Conservation (phyloP, 2,888 invertebrate genomes). For the Oxyscelio sp. region DNA sequence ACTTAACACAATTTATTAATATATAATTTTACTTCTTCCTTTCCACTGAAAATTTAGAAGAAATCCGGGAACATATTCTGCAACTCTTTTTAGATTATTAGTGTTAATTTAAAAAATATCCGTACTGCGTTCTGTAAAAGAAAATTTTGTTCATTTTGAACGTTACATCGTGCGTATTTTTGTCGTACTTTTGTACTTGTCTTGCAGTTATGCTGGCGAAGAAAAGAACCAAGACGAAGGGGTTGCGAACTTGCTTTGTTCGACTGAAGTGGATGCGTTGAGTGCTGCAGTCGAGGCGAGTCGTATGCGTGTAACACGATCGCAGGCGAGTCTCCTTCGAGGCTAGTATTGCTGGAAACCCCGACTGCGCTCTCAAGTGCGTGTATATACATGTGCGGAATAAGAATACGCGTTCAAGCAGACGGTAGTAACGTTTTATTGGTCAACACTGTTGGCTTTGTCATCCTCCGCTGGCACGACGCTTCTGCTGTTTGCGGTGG, state of each 20-base stretch:
- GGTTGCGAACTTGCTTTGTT: slow-evolving; percentile 74
- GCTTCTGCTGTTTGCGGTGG: slow-evolving; percentile 69
- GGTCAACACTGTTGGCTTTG: slow-evolving; percentile 86
- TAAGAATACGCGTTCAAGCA: slow-evolving; percentile 81
- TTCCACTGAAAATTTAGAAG: no score
- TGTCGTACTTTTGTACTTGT: slow-evolving; percentile 61
- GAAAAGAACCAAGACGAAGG: slow-evolving; percentile 68
- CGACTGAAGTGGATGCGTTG: slow-evolving; percentile 72
- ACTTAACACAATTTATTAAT: no score
- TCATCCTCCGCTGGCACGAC: slow-evolving; percentile 76
- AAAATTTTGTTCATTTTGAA: slow-evolving; percentile 48
- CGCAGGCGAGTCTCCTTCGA: slow-evolving; percentile 42
- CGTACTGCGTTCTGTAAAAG: no score
- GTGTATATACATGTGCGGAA: slow-evolving; percentile 73
- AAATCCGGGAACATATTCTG: no score
- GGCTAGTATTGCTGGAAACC: slow-evolving; percentile 50
- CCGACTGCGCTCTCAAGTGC: slow-evolving; percentile 56
- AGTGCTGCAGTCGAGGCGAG: slow-evolving; percentile 60
- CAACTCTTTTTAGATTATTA: no score
- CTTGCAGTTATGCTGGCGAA: slow-evolving; percentile 57
- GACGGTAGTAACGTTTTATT: slow-evolving; percentile 86
- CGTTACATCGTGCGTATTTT: slow-evolving; percentile 16
- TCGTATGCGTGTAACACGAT: slow-evolving; percentile 66
- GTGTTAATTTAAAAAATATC: no score
- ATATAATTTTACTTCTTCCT: no score